phyloP scores from a whole-genome alignment of 2,797 vertebrate species.

The Myotis daubentonii region DNA sequence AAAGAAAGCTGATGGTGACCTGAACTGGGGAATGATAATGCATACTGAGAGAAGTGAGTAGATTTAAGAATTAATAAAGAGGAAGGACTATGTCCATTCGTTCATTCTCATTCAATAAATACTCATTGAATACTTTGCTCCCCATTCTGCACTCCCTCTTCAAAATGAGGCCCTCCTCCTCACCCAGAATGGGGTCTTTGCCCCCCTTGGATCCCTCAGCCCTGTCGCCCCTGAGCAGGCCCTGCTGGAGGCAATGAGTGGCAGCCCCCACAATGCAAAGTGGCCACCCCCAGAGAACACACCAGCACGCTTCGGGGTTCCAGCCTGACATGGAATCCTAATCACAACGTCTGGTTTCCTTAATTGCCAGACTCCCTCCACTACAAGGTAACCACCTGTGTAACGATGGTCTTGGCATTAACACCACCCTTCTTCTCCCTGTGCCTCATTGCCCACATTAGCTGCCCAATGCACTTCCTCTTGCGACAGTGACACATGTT shows the following conservation, averaged over 20 bases:
- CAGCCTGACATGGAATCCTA: neutral
- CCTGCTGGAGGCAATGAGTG: neutral
- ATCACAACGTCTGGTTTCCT: conserved; percentile 22
- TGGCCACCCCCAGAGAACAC: neutral
- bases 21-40: neutral
- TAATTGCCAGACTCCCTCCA: neutral
- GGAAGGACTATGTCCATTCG: neutral
- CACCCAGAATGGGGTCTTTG: neutral
- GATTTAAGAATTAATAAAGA: neutral
- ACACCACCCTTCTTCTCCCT: neutral
- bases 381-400: neutral
- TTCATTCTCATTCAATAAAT: neutral
- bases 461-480: neutral
- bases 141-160: neutral
- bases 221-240: neutral
- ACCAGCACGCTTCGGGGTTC: neutral
- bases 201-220: neutral
- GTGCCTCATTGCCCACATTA: neutral
- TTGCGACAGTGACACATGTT: neutral
- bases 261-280: neutral
- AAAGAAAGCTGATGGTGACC: neutral
- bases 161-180: neutral
- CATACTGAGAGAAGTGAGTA: neutral
- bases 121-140: neutral
- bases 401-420: conserved; percentile 9